Base-by-base conservation (phyloP, 2,888 invertebrate species). In the Drosophila limbata region DNA sequence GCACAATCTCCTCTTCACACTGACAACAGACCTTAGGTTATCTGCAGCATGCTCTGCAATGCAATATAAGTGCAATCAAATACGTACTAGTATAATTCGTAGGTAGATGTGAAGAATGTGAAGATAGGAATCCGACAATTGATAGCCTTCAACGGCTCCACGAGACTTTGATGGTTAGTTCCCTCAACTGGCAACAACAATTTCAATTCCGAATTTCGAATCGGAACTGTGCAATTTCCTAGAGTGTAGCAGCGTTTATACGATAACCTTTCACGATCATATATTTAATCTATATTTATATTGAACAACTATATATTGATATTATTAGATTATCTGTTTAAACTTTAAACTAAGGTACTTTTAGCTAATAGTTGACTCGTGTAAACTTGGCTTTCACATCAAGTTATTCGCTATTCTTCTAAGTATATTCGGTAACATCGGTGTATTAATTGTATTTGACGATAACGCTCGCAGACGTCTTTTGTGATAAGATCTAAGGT, bases 1-100 rank as follows among this genome's bases (percentile, higher is more conserved):
- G 25, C 37, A 52, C 51, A 39, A 52, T 35, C 51, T 37, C 15
- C 37, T 19, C 8, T 4, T 31, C 10, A 11, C 19, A n/a, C 51
- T 21, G 33, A n/a, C 8, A 3, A n/a, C 8, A 3, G 25, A 37
- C 19, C 25, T 33, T 33, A 55, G 45, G 55, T 48, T 42, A 55
- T 53, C 42, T 47, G 25, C 21, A 53, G 10, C 50, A 37, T 37
- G 13, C 4, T 52, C 39, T 21, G 21, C 2, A 51, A 52, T 52
- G 52, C 15, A 40, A 11, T 40, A 11, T 6, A 13, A 50, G 11
- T 50, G 8, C 33, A 11, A 10, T 33, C 4, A 10, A 47, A 10
- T 47, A 44, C 17, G 10, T 19, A 11, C 11, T 11, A 5, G 5
- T 13, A 21, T 4, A 6, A 21, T 0, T 44, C 13, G 6, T 6